Conservation (phyloP, 2,113 vertebrate genomes). For the human (Homo sapiens) region DNA sequence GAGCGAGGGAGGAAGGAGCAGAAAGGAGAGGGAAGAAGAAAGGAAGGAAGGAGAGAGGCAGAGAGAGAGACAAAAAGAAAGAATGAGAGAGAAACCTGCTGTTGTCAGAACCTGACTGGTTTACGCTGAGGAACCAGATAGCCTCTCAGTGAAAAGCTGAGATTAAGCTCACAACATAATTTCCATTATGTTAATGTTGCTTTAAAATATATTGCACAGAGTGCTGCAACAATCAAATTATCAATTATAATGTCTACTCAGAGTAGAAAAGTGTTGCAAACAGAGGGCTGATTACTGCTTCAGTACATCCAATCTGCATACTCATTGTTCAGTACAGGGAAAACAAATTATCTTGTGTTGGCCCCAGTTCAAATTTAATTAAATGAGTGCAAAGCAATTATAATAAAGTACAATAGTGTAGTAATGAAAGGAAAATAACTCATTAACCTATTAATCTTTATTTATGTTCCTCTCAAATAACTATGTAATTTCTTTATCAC, state of each 20-base stretch:
- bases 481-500: conserved; percentile 91
- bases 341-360: conserved; percentile 99
- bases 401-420: conserved; percentile 94
- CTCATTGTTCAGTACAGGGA: conserved; percentile 96
- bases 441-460: conserved; percentile 98
- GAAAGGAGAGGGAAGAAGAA: fast-evolving
- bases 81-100: not conserved
- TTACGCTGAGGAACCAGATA: conserved; percentile 73
- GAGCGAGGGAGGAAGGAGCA: not conserved
- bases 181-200: conserved; percentile 92
- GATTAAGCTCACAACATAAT: conserved; percentile 90
- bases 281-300: conserved; percentile 91
- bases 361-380: conserved; percentile 98
- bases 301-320: conserved; percentile 94
- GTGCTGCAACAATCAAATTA: conserved; percentile 92
- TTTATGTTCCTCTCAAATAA: conserved; percentile 93
- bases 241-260: conserved; percentile 92
- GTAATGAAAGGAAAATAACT: conserved; percentile 99
- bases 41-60: no score
- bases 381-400: conserved; percentile 96
- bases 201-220: conserved; percentile 91
- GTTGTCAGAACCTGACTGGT: conserved; percentile 60
- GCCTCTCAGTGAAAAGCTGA: conserved; percentile 83
- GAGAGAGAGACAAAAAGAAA: not conserved
- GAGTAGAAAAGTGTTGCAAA: conserved; percentile 91